phyloP scores from a whole-genome alignment of 2,113 vertebrate species.

The Syngnathoides biaculeatus region DNA sequence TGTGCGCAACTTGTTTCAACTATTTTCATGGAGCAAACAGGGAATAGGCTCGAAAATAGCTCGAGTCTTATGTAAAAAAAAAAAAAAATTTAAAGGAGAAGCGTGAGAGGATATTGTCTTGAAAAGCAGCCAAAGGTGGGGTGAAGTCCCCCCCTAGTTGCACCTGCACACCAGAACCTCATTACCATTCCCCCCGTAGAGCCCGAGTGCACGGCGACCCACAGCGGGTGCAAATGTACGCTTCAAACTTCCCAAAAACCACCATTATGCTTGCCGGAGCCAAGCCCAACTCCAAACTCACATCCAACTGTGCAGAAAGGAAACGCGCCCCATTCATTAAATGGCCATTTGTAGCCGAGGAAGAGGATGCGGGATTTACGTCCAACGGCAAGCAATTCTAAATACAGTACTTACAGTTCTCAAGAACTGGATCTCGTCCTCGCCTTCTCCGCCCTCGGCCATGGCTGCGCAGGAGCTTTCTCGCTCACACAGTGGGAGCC shows the following conservation, averaged over 20 bases:
- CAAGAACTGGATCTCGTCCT: conserved; percentile 98
- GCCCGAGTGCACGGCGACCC: conserved; percentile 61
- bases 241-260: conserved; percentile 26
- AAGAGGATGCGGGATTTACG: neutral
- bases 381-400: neutral
- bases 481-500: conserved; percentile 78
- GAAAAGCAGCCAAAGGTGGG: neutral
- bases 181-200: conserved; percentile 46
- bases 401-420: conserved; percentile 95
- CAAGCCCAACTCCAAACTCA: conserved; percentile 3
- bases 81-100: neutral
- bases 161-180: conserved; percentile 50
- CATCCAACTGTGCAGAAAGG: neutral
- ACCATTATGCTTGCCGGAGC: conserved; percentile 12
- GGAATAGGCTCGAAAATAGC: neutral
- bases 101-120: neutral
- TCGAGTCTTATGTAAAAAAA: neutral
- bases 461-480: conserved; percentile 89
- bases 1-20: conserved; percentile 58
- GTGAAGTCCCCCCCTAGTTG: conserved; percentile 24
- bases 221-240: conserved; percentile 23
- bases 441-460: conserved; percentile 94
- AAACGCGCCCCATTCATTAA: conserved; percentile 3
- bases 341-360: conserved; percentile 7
- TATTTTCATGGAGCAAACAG: conserved; percentile 6